Evolutionary conservation across 2,113 vertebrate species (phyloP).

Genomic region (Rutilus rutilus): DNA sequence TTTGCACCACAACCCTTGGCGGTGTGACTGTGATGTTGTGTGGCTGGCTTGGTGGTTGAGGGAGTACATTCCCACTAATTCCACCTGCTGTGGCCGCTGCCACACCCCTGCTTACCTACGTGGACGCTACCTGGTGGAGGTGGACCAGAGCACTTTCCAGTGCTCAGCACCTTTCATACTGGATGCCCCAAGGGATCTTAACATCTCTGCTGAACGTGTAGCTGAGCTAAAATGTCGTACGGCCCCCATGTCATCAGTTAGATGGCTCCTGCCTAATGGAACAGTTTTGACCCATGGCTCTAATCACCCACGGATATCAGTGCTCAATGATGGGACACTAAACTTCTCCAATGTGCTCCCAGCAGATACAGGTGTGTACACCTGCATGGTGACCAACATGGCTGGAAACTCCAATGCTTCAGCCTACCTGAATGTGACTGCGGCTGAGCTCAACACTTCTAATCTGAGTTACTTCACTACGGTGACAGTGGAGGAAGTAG

Average conservation of each 20-base stretch:
- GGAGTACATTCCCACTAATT: slow-evolving; percentile 97
- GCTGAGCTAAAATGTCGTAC: slow-evolving; percentile 94
- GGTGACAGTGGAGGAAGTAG: slow-evolving; percentile 92
- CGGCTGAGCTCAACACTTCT: slow-evolving; percentile 95
- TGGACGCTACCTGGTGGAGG: slow-evolving; percentile 92
- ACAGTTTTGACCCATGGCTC: slow-evolving; percentile 94
- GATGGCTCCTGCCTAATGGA: slow-evolving; percentile 94
- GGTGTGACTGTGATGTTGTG: slow-evolving; percentile 95
- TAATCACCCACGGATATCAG: slow-evolving; percentile 87
- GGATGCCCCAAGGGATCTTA: slow-evolving; percentile 91
- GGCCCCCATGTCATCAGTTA: slow-evolving; percentile 92
- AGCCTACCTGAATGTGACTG: slow-evolving; percentile 95
- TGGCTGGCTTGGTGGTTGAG: slow-evolving; percentile 97
- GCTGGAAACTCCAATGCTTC: slow-evolving; percentile 97
- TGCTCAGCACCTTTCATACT: slow-evolving; percentile 96
- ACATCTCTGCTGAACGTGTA: slow-evolving; percentile 93
- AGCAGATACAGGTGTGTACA: slow-evolving; percentile 91
- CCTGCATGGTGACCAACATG: slow-evolving; percentile 98
- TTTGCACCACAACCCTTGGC: slow-evolving; percentile 98
- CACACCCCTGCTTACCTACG: slow-evolving; percentile 89
- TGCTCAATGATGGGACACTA: slow-evolving; percentile 93
- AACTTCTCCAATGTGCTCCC: slow-evolving; percentile 94
- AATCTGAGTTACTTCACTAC: slow-evolving; percentile 98
- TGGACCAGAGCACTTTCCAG: slow-evolving; percentile 92
- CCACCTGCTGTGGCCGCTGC: slow-evolving; percentile 96